phyloP scores from a whole-genome alignment of 2,888 invertebrate genomes.

The Aporophyla lueneburgensis region DNA sequence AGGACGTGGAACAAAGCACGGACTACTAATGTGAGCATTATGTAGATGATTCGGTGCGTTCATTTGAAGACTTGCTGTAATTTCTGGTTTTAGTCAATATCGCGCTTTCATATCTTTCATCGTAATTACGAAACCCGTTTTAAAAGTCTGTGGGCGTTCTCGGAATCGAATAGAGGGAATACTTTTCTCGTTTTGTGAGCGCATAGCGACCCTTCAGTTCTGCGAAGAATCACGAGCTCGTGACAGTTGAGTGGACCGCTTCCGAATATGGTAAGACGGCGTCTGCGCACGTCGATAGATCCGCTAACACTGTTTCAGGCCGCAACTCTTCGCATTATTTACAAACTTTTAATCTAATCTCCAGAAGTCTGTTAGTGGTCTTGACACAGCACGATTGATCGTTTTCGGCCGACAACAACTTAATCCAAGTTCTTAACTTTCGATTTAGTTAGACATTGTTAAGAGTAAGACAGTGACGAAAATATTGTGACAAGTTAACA shows the following conservation, averaged over 20 bases:
- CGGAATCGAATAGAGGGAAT: slow-evolving; percentile 54
- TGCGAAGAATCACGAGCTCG: slow-evolving; percentile 70
- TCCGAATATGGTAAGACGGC: slow-evolving; percentile 63
- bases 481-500: slow-evolving; percentile 34
- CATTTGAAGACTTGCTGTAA: slow-evolving; percentile 63
- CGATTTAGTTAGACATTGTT: slow-evolving; percentile 44
- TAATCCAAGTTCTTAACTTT: slow-evolving; percentile 58
- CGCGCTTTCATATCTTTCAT: slow-evolving; percentile 61
- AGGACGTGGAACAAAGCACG: slow-evolving; percentile 62
- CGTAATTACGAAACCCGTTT: slow-evolving; percentile 62
- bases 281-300: slow-evolving; percentile 55
- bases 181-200: slow-evolving; percentile 55
- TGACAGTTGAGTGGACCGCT: slow-evolving; percentile 59
- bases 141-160: slow-evolving; percentile 47
- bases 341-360: slow-evolving; percentile 60
- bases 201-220: slow-evolving; percentile 67
- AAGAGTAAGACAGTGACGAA: slow-evolving; percentile 33
- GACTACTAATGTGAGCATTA: slow-evolving; percentile 68
- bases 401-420: slow-evolving; percentile 52
- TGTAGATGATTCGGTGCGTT: slow-evolving; percentile 65
- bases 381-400: slow-evolving; percentile 58
- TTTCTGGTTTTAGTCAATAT: slow-evolving; percentile 65
- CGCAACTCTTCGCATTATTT: slow-evolving; percentile 50
- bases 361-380: slow-evolving; percentile 52
- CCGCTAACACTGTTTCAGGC: slow-evolving; percentile 52